Evolutionary conservation across 2,113 vertebrate species (phyloP).

Genomic region (Myanophis thanlyinensis): DNA sequence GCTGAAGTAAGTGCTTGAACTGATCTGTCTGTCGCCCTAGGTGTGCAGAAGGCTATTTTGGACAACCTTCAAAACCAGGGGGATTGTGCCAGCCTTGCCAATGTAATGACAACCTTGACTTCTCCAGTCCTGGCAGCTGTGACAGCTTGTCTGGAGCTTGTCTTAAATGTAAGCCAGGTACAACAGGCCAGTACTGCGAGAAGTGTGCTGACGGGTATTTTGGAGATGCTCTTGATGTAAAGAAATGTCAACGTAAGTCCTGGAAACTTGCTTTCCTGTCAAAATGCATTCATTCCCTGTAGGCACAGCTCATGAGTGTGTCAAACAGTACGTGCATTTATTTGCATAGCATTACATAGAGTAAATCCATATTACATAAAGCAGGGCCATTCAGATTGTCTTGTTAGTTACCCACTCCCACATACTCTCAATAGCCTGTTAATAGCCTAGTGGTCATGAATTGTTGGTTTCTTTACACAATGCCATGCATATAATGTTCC

Average conservation of each 20-base stretch:
- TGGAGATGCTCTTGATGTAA: constrained; percentile 85
- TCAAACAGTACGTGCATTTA: constrained; percentile 43
- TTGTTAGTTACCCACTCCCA: neutral
- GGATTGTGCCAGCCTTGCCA: constrained; percentile 86
- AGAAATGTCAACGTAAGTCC: constrained; percentile 91
- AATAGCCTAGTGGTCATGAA: neutral
- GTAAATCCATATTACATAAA: constrained; percentile 2
- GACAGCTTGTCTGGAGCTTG: constrained; percentile 91
- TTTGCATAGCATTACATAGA: constrained; percentile 21
- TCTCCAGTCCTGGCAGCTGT: constrained; percentile 84
- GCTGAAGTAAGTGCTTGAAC: constrained; percentile 27
- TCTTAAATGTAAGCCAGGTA: constrained; percentile 88
- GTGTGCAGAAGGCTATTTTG: constrained; percentile 91
- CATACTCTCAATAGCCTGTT: neutral
- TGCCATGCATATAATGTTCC: neutral
- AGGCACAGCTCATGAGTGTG: constrained; percentile 47
- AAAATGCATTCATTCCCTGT: constrained; percentile 62
- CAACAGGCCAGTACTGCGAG: constrained; percentile 82
- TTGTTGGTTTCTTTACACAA: neutral
- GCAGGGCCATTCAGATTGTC: neutral
- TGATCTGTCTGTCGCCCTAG: constrained; percentile 67
- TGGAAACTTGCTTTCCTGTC: constrained; percentile 66
- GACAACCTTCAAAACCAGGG: constrained; percentile 82
- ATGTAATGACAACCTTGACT: constrained; percentile 92
- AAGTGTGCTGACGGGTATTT: constrained; percentile 89